These are phyloP conservation scores for Pimpla rufipes DNA, from an alignment of 2,888 invertebrate genomes.

Conservation along the genomic window DNA sequence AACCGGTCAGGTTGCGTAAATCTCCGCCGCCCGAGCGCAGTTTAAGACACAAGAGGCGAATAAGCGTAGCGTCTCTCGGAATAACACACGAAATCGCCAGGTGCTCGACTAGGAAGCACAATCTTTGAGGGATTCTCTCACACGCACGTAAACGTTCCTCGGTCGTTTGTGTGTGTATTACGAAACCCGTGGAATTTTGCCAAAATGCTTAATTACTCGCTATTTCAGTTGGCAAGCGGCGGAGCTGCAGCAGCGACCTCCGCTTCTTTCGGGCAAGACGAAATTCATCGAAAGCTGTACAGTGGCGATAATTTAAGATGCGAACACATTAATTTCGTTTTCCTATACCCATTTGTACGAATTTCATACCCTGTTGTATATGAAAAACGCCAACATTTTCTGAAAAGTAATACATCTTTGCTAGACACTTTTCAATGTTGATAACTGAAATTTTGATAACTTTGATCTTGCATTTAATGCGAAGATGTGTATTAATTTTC, in stretches of 20 bases:
- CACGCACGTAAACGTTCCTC: conserved; percentile 3
- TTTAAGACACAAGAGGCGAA: conserved; percentile 12
- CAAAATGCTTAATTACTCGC: conserved; percentile 57
- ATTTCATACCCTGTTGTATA: too few species aligned
- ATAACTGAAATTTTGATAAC: too few species aligned
- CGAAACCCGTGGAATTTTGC: conserved; percentile 47
- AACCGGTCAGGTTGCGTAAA: conserved; percentile 61
- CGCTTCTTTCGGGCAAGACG: background rate
- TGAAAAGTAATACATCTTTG: too few species aligned
- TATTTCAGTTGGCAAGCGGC: conserved; percentile 33
- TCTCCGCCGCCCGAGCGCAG: conserved; percentile 23
- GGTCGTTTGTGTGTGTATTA: conserved; percentile 13
- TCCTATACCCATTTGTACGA: background rate
- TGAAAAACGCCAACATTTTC: too few species aligned
- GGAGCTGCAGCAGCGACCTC: background rate
- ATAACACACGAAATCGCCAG: conserved; percentile 47
- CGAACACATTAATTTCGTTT: too few species aligned
- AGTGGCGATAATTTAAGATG: too few species aligned
- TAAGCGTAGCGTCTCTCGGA: conserved; percentile 29
- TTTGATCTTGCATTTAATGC: too few species aligned
- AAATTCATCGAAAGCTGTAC: conserved; percentile 12
- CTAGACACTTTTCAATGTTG: too few species aligned
- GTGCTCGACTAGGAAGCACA: conserved; percentile 35
- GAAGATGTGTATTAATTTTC: too few species aligned
- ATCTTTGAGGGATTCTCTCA: conserved; percentile 16